Conservation (phyloP, 2,888 invertebrate species). For the Stenichneumon culpator region DNA sequence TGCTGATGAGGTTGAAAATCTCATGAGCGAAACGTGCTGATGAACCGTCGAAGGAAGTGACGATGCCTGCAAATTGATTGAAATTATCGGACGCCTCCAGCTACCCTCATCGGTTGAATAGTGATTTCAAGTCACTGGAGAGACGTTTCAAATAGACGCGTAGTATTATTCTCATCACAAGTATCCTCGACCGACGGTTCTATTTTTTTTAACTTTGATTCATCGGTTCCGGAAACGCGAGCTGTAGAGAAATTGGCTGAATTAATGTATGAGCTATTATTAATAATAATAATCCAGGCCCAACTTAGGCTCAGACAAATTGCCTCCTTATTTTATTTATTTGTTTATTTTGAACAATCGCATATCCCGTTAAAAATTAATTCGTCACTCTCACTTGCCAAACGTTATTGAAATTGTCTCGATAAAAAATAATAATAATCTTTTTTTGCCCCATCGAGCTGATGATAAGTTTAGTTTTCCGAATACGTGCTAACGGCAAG, state of each 20-base stretch:
- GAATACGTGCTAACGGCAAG: conserved; percentile 9
- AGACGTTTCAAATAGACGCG: conserved; percentile 44
- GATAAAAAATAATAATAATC: not conserved
- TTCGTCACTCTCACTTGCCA: not conserved
- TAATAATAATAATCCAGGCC: not conserved
- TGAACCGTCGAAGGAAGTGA: conserved; percentile 22
- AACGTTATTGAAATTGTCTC: not conserved
- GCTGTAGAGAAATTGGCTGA: not conserved
- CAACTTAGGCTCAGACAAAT: not conserved
- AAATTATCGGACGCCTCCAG: conserved; percentile 46
- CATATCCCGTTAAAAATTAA: not conserved
- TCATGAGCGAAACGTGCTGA: conserved; percentile 5
- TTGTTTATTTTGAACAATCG: not conserved
- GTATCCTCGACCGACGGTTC: conserved; percentile 10
- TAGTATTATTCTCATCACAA: conserved; percentile 58
- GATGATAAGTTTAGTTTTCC: conserved; percentile 23
- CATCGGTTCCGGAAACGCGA: not conserved
- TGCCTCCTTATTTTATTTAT: not conserved
- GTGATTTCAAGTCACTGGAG: conserved; percentile 53
- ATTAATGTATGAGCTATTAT: not conserved
- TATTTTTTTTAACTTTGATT: conserved; percentile 12
- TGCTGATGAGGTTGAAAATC: conserved; percentile 25
- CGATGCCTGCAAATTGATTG: conserved; percentile 49
- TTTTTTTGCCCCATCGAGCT: not conserved
- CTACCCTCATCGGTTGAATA: conserved; percentile 55